Percentiles rank a stretch among this genome's conserved stretches.
Evolutionary conservation across 2,888 invertebrate genomes (phyloP).

Genomic region (Leptogaster cylindrica): DNA sequence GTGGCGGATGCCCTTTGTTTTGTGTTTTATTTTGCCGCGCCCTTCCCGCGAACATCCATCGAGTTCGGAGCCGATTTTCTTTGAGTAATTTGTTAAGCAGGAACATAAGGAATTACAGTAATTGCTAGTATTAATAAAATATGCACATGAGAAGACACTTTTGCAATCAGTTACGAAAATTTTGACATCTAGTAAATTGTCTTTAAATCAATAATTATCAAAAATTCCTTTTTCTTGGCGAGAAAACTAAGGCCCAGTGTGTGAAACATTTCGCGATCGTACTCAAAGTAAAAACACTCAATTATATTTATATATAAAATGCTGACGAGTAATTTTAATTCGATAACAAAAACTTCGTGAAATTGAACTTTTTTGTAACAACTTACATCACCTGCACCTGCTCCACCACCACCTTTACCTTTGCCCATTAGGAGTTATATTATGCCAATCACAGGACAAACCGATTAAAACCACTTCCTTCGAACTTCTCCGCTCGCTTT

Average conservation of each 20-base stretch:
- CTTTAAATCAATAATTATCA: not conserved
- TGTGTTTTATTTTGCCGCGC: too few species aligned
- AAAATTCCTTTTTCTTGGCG: not conserved
- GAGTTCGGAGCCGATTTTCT: too few species aligned
- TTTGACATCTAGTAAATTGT: not conserved
- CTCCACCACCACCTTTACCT: constrained; percentile 55
- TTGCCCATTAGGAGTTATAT: constrained; percentile 53
- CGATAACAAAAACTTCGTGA: too few species aligned
- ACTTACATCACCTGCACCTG: constrained; percentile 49
- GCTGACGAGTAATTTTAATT: too few species aligned
- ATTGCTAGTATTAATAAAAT: too few species aligned
- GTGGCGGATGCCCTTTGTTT: too few species aligned
- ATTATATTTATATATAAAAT: not conserved
- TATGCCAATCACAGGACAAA: not conserved
- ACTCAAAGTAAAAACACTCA: not conserved
- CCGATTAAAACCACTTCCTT: constrained; percentile 2
- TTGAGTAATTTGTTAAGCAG: too few species aligned
- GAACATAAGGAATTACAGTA: too few species aligned
- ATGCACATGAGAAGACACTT: too few species aligned
- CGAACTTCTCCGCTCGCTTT: constrained; percentile 11
- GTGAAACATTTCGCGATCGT: not conserved
- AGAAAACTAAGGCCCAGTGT: not conserved
- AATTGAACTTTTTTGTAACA: constrained; percentile 28
- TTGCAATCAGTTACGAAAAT: too few species aligned
- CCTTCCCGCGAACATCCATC: too few species aligned